Base-by-base conservation (phyloP, 2,797 vertebrate species). In the Tiaroga cobitis region DNA sequence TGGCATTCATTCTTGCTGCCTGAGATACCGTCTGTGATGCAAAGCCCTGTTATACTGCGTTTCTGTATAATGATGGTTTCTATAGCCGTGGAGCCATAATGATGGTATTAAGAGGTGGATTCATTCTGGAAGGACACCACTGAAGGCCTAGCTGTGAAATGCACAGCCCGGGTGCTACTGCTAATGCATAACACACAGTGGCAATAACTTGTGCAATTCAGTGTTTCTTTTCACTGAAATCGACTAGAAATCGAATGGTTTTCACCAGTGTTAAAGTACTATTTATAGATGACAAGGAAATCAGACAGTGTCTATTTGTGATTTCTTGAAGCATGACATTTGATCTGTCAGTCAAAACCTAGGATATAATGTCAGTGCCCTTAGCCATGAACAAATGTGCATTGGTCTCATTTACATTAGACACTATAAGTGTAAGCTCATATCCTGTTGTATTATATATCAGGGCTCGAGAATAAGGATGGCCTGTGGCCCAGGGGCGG, bases 251-350 rank as follows among this genome's bases (percentile, higher is more conserved):
- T 26, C 5, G 5, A 1, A 39, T 2, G 13, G 24, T 8, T 59
- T 76, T 16, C 5, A 26, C 7, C 13, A 18, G 54, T 68, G 67
- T 34, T 34, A 6, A 37, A 34, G 65, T 39, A 8, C 29, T 16
- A 63, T 63, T 74, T n/a, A 21, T 8, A 67, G 46, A 16, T 0
- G 5, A 54, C 29, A 41, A 9, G 29, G 46, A 29, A 67, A 67
- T 37, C 67, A 49, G 43, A 24, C 1, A 3, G 18, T 34, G 41
- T 69, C 5, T 4, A 49, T 56, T 82, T 72, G 51, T 69, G 32
- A 54, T 61, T 82, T 74, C 70, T 32, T 8, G 13, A 37, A 34
- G 13, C 46, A 21, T 67, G 82, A 83, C 9, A 83, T 81, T 32
- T 76, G 32, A 85, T 76, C 59, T 67, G 3, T 29, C 8, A 56